A percentile compares a stretch with the other conserved stretches of the same genome.
These are phyloP conservation scores for Poecilus cupreus DNA, from an alignment of 2,888 invertebrate species.

Conservation along the genomic window DNA sequence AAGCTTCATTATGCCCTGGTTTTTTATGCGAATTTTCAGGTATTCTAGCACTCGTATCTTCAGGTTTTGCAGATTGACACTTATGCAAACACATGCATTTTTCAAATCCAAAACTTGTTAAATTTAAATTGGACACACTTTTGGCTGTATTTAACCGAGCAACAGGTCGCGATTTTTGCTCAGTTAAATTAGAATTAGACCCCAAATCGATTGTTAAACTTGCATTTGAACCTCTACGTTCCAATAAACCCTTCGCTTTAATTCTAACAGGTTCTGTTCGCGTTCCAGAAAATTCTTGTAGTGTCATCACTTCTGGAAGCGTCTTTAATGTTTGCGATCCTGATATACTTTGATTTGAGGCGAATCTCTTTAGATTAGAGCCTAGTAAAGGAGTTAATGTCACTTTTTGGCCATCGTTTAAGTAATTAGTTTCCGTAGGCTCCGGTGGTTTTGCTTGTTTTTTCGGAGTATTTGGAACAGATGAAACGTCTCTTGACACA, in stretches of 20 bases:
- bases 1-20: slow-evolving; percentile 67
- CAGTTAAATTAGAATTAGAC: slow-evolving; percentile 72
- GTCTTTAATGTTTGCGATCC: slow-evolving; percentile 83
- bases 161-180: slow-evolving; percentile 70
- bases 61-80: slow-evolving; percentile 7
- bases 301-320: slow-evolving; percentile 81
- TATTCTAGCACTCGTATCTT: slow-evolving; percentile 46
- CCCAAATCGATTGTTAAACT: slow-evolving; percentile 89
- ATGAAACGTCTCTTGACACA: slow-evolving; percentile 76
- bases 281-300: slow-evolving; percentile 76
- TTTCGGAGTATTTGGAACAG: slow-evolving; percentile 81
- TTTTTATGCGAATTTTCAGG: slow-evolving; percentile 65
- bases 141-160: slow-evolving; percentile 74
- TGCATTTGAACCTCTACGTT: slow-evolving; percentile 92
- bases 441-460: slow-evolving; percentile 71
- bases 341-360: slow-evolving; percentile 79
- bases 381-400: slow-evolving; percentile 69
- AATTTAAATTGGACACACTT: slow-evolving; percentile 73
- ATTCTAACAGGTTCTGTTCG: slow-evolving; percentile 73
- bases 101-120: slow-evolving; percentile 68
- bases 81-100: slow-evolving; percentile 66
- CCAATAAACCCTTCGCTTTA: slow-evolving; percentile 82
- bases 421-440: neutral
- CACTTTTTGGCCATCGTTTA: slow-evolving; percentile 62
- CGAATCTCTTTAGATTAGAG: slow-evolving; percentile 78